Base-by-base conservation (phyloP, 2,113 vertebrate species). In the Notothenia coriiceps region DNA sequence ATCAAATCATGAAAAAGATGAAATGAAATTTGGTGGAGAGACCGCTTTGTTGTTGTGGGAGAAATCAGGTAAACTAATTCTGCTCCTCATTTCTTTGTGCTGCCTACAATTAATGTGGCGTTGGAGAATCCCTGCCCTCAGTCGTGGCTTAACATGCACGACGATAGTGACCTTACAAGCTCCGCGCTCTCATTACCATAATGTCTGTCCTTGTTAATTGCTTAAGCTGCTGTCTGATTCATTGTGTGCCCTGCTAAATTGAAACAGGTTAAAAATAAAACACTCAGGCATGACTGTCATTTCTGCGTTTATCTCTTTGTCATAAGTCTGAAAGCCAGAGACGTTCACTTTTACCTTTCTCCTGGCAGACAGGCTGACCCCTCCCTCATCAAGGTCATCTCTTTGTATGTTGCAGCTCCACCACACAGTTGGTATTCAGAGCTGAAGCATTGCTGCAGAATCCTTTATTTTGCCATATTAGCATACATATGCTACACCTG, bases 81-180 rank as follows among this genome's bases (percentile, higher is more conserved):
- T 87, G 61, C 75, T 89, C 89, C 87, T 93, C 79, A 87, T 93
- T 88, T 64, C 75, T 81, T 90, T 80, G 66, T 71, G 65, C 68
- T 50, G 67, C 87, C 88, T 84, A 62, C 83, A 90, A 89, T 95
- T 94, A 94, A 92, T 95, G 76, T 93, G 93, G 74, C 74, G 76
- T 65, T 56, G 47, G 68, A 85, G 87, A 92, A 86, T 85, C 79
- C 86, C 81, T 94, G 89, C 91, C 94, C 87, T 65, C 92, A 95
- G 93, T 94, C 89, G 92, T 71, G 94, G 92, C 81, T 95, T 94
- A 95, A 93, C 92, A 93, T 94, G 92, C 91, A 91, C 95, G 94
- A 97, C 94, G 93, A 92, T 93, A 90, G 91, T 96, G 95, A 96
- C 93, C 94, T 96, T 95, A 95, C 94, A 97, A 92, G 91, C 82